Conservation (phyloP, 2,797 vertebrate species). For the Malurus leucopterus region DNA sequence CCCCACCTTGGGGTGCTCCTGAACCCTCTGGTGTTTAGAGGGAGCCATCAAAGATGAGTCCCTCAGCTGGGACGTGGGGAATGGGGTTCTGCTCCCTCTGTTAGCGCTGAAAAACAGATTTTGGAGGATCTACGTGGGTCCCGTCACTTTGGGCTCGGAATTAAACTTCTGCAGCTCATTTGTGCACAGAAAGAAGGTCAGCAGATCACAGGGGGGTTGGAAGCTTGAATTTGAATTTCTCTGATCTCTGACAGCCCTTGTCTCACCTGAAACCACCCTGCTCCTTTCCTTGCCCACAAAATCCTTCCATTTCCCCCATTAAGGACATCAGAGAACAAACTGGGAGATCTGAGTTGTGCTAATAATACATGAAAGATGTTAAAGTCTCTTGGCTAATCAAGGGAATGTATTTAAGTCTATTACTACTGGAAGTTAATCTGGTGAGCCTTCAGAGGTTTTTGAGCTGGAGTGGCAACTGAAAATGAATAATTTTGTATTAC, state of each 20-base stretch:
- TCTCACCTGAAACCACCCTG: neutral
- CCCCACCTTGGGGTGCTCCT: neutral
- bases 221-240: neutral
- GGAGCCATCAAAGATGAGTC: neutral
- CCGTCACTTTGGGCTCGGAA: neutral
- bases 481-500: neutral
- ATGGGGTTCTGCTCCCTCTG: neutral
- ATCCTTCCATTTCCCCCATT: neutral
- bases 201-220: neutral
- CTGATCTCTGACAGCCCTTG: neutral
- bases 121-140: neutral
- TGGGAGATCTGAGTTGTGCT: neutral
- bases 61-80: neutral
- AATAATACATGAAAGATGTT: neutral
- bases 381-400: neutral
- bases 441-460: neutral
- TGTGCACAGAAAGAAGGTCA: neutral
- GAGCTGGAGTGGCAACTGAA: neutral
- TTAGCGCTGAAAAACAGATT: neutral
- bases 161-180: rapidly evolving
- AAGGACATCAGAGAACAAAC: neutral
- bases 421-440: neutral
- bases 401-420: neutral
- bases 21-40: neutral
- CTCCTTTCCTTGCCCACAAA: neutral